Evolutionary conservation across 2,797 vertebrate species (phyloP), one percentile per base, ranked within the genome.

Genomic region (Amniataba percoides): DNA sequence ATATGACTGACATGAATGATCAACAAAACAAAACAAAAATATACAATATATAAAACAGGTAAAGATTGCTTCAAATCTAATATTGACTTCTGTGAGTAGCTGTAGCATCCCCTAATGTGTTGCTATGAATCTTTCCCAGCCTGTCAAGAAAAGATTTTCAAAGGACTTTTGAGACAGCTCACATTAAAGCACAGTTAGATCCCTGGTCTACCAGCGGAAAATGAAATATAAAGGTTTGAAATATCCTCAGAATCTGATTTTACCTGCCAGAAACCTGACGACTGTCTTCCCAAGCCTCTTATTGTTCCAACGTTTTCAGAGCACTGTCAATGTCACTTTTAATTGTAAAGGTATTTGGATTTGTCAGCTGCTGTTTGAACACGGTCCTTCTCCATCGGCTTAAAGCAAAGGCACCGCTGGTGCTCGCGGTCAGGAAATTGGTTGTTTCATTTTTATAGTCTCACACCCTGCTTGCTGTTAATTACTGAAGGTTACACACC

Each of bases 131-230:
- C 57, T 71, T 25, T 64, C 57, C 21, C 71, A 71, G 67, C 42
- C 60, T 69, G 58, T 71, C 71, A 82, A 46, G n/a, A 63, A 60
- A 66, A 55, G 53, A 57, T 67, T 78, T 80, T 63, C 36, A 48
- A 19, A 51, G 18, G 21, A 42, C 51, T 68, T 21, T 10, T 45
- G 43, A 70, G 73, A 71, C 66, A 27, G 68, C 40, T 59, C 65
- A 78, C 45, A 65, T 63, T 43, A 71, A 51, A 69, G 46, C 31
- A 70, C n/a, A 67, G 53, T 31, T 36, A 56, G 21, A 51, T 74
- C 58, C 5, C 23, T 25, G 36, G 48, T 64, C 69, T 72, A 65
- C 48, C 31, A 27, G 39, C 4, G 1, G 43, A 62, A 73, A 58
- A 78, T 66, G 10, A 45, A 64, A 74, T 60, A 25, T 39, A 76